phyloP scores from a whole-genome alignment of 1,140 invertebrate species.

The Harpegnathos saltator region DNA sequence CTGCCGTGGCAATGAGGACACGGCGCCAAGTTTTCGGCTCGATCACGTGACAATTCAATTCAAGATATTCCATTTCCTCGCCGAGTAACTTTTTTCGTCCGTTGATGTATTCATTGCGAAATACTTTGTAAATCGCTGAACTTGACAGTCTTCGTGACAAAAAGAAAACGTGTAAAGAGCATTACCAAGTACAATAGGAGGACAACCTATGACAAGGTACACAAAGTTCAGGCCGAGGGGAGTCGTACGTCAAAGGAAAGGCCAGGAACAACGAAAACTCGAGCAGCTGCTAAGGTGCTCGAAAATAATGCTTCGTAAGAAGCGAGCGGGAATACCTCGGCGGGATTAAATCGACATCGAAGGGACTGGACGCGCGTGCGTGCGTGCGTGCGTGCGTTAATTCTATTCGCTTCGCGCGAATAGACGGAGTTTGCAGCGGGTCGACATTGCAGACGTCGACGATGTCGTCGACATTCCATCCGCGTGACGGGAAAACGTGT shows the following conservation, averaged over 20 bases:
- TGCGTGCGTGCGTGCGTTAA: not conserved
- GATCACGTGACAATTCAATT: too few relatives aligned
- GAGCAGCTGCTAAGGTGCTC: too few relatives aligned
- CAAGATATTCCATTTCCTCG: too few relatives aligned
- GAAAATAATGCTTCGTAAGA: too few relatives aligned
- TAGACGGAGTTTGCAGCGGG: not conserved
- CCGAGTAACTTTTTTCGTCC: too few relatives aligned
- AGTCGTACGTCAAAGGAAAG: too few relatives aligned
- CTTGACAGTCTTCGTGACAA: conserved; percentile 1
- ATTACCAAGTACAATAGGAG: conserved; percentile 65
- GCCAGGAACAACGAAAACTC: too few relatives aligned
- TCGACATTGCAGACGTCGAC: too few relatives aligned
- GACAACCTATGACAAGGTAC: conserved; percentile 50
- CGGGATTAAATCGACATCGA: not conserved
- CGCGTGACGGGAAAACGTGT: conserved; percentile 41
- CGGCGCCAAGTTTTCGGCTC: too few relatives aligned
- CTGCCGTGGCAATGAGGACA: too few relatives aligned
- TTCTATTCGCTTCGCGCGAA: not conserved
- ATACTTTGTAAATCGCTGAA: conserved; percentile 24
- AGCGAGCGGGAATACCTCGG: too few relatives aligned
- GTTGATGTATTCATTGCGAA: conserved; percentile 4
- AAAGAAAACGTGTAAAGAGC: conserved; percentile 3
- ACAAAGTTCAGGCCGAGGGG: too few relatives aligned
- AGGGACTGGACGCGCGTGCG: not conserved
- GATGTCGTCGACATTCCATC: conserved; percentile 28